A percentile compares a stretch with the other conserved stretches of the same genome.
Conservation (phyloP, 2,113 vertebrate genomes). For the Setophaga petechia region DNA sequence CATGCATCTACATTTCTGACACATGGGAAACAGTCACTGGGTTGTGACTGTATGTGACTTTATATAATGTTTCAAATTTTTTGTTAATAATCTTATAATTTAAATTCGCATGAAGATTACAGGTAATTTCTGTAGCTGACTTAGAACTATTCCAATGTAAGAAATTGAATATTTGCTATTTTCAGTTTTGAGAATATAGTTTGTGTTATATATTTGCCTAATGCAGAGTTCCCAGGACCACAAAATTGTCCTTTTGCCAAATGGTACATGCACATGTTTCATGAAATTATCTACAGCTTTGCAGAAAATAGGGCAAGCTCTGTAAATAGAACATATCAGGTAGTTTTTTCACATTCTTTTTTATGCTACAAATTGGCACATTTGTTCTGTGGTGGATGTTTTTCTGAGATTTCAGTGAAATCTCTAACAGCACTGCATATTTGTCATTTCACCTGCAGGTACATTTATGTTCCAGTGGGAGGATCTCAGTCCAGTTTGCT, state of each 20-base stretch:
- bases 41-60: not conserved
- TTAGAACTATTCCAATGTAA: not conserved
- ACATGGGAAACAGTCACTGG: not conserved
- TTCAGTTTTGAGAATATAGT: not conserved
- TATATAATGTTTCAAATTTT: not conserved
- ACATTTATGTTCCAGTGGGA: slow-evolving; percentile 92
- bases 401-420: not conserved
- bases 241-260: not conserved
- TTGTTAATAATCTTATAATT: not conserved
- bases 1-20: not conserved
- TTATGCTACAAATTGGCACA: not conserved
- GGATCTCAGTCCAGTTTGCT: slow-evolving; percentile 83
- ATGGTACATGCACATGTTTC: not conserved
- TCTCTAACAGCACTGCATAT: not conserved
- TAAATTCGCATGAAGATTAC: not conserved
- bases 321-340: not conserved
- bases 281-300: not conserved
- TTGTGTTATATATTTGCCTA: not conserved
- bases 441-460: slow-evolving; percentile 76
- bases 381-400: not conserved
- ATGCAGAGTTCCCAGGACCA: not conserved
- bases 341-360: not conserved
- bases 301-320: not conserved
- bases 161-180: not conserved
- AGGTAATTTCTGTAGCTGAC: not conserved